Conservation (phyloP, 2,888 invertebrate genomes). For the Deroplatys truncata region DNA sequence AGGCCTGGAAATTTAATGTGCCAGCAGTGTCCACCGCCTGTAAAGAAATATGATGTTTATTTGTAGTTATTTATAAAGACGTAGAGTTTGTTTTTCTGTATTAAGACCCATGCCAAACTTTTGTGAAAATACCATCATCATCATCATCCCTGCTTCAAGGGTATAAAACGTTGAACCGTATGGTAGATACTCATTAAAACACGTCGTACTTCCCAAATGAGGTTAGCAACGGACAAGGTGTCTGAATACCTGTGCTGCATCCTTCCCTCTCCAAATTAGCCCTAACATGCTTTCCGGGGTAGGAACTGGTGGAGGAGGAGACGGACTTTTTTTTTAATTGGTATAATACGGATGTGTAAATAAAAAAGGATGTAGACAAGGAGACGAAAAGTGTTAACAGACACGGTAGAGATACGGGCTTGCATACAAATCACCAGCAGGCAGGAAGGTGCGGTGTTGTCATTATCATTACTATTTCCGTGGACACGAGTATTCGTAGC, state of each 20-base stretch:
- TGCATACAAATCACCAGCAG: conserved; percentile 8
- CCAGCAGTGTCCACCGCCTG: too few relatives aligned
- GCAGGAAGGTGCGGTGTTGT: not conserved
- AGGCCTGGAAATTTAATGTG: too few relatives aligned
- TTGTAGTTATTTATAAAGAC: too few relatives aligned
- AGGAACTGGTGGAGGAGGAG: not conserved
- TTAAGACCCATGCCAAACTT: too few relatives aligned
- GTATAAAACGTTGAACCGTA: not conserved
- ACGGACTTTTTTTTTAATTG: not conserved
- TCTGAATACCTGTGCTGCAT: not conserved
- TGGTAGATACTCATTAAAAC: not conserved
- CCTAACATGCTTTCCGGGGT: not conserved
- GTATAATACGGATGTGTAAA: conserved; percentile 11
- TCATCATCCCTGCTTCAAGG: too few relatives aligned
- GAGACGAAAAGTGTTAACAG: conserved; percentile 1
- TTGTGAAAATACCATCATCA: too few relatives aligned
- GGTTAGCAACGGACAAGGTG: not conserved
- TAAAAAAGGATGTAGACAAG: not conserved
- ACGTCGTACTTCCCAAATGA: not conserved
- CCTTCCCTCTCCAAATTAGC: not conserved
- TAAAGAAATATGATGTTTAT: too few relatives aligned
- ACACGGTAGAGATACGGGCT: not conserved
- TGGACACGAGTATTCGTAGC: not conserved
- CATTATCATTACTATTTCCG: not conserved
- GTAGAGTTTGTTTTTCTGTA: too few relatives aligned